Conservation (phyloP, 2,888 invertebrate species). For the Patella pellucida region DNA sequence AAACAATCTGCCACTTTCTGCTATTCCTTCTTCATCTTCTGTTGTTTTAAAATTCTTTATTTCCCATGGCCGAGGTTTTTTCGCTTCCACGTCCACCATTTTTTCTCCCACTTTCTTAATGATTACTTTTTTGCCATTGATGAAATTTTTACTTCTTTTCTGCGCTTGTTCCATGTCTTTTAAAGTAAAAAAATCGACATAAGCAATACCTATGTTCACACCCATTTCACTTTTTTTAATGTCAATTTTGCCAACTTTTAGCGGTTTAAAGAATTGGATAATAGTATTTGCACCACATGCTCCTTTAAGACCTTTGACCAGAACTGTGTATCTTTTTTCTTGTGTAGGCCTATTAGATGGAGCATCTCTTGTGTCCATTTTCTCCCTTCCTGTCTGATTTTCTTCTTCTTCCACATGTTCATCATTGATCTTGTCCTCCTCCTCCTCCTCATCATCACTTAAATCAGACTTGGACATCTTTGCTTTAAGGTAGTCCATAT, state of each 20-base stretch:
- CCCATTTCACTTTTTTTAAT: background rate
- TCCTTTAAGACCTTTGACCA: constrained; percentile 83
- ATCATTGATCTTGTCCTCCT: constrained; percentile 35
- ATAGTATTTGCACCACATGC: constrained; percentile 77
- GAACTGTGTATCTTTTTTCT: constrained; percentile 72
- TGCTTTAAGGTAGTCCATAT: constrained; percentile 55
- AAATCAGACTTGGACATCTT: constrained; percentile 41
- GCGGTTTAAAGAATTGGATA: background rate
- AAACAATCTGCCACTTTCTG: constrained; percentile 85
- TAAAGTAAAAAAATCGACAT: constrained; percentile 89
- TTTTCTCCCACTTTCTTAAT: constrained; percentile 54
- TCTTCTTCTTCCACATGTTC: constrained; percentile 18
- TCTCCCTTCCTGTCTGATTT: background rate
- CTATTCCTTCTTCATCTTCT: constrained; percentile 30
- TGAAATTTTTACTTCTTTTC: constrained; percentile 86
- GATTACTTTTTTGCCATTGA: constrained; percentile 72
- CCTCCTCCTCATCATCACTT: constrained; percentile 52
- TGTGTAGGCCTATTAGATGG: constrained; percentile 28
- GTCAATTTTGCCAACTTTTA: background rate
- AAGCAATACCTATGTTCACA: constrained; percentile 79
- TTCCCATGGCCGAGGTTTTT: constrained; percentile 52
- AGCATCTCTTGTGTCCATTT: constrained; percentile 20
- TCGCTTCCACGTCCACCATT: constrained; percentile 23
- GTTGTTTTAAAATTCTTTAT: constrained; percentile 42
- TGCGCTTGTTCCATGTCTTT: constrained; percentile 85